These are phyloP conservation scores for Lithosia quadra DNA, from an alignment of 2,888 invertebrate species.

Conservation along the genomic window DNA sequence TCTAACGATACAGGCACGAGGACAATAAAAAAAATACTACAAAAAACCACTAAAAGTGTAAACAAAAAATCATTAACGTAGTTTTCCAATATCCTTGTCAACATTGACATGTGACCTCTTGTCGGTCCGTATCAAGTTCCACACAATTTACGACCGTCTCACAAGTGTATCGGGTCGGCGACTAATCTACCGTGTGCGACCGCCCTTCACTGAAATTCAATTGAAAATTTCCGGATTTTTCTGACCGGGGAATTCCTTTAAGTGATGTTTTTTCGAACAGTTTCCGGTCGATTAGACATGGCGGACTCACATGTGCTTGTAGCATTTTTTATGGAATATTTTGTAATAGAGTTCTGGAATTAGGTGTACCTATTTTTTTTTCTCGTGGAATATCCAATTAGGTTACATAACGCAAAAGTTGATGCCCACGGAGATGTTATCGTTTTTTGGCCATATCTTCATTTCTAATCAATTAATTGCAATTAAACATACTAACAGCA, in stretches of 20 bases:
- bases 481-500: too few species aligned
- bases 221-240: conserved; percentile 75
- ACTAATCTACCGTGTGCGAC: conserved; percentile 79
- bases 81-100: conserved; percentile 24
- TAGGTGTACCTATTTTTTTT: neutral
- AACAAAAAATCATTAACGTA: conserved; percentile 17
- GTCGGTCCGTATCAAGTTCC: conserved; percentile 55
- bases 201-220: conserved; percentile 73
- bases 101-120: conserved; percentile 43
- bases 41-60: neutral
- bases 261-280: conserved; percentile 75
- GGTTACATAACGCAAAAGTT: too few species aligned
- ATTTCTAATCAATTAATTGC: too few species aligned
- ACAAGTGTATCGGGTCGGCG: conserved; percentile 61
- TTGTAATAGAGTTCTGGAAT: conserved; percentile 8
- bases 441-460: too few species aligned
- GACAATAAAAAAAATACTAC: neutral
- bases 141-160: conserved; percentile 70
- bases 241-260: conserved; percentile 66
- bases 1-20: neutral
- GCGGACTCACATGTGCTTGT: conserved; percentile 30
- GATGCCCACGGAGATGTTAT: too few species aligned
- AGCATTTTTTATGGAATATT: neutral
- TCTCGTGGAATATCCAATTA: too few species aligned
- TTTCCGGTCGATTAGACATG: conserved; percentile 74